Evolutionary conservation across 2,888 invertebrate species (phyloP).

Genomic region (Drosophila rellima): DNA sequence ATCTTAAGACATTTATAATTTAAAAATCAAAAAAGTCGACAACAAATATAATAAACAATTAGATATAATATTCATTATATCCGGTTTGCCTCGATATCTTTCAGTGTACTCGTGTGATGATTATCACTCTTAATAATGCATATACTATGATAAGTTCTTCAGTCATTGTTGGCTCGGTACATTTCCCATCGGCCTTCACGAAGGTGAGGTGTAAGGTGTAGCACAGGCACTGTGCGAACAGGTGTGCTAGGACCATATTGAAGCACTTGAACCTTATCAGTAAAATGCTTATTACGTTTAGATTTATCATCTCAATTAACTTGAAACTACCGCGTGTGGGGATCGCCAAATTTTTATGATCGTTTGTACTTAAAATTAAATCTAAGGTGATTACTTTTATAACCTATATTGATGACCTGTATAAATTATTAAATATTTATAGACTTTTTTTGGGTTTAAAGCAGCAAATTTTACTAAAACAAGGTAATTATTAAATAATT

Average conservation of each 20-base stretch:
- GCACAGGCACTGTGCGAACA: constrained; percentile 38
- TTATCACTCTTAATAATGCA: constrained; percentile 20
- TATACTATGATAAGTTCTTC: constrained; percentile 41
- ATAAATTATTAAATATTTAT: constrained; percentile 15
- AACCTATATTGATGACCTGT: constrained; percentile 15
- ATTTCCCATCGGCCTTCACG: constrained; percentile 57
- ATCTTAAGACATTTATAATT: not conserved
- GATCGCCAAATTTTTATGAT: constrained; percentile 33
- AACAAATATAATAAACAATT: not conserved
- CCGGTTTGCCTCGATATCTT: constrained; percentile 1
- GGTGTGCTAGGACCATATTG: constrained; percentile 52
- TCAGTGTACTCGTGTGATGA: constrained; percentile 42
- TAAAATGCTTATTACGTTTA: constrained; percentile 41
- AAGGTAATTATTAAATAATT: not conserved
- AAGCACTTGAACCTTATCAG: constrained; percentile 35
- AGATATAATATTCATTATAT: not conserved
- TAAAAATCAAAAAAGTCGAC: too few relatives aligned
- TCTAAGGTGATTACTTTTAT: constrained; percentile 42
- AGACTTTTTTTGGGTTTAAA: not conserved
- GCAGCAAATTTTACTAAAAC: not conserved
- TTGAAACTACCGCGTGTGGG: constrained; percentile 19
- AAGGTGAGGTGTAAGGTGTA: not conserved
- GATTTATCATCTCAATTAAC: constrained; percentile 41
- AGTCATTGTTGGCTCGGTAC: constrained; percentile 52
- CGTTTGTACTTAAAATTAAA: constrained; percentile 51